Percentiles rank a stretch among this genome's conserved stretches.
phyloP scores from a whole-genome alignment of 1,140 invertebrate species.

The Lepidurus apus region DNA sequence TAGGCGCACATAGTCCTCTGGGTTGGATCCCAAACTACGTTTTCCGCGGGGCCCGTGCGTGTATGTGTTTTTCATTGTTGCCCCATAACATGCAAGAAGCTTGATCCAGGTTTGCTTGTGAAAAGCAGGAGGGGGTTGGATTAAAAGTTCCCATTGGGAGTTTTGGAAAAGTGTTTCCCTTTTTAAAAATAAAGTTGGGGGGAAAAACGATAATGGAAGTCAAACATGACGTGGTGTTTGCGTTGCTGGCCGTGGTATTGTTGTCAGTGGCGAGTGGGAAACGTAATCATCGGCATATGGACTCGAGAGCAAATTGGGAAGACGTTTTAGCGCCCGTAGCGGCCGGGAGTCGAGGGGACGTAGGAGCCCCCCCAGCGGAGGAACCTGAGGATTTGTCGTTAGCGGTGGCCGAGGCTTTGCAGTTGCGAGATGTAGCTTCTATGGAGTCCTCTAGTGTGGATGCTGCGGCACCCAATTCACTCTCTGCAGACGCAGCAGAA shows the following conservation, averaged over 20 bases:
- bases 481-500: neutral
- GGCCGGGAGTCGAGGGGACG: neutral
- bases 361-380: neutral
- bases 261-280: constrained; percentile 9
- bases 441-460: neutral
- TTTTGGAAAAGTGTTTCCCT: neutral
- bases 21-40: neutral
- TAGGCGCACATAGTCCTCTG: neutral
- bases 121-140: neutral
- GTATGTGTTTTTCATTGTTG: neutral
- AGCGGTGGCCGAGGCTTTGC: neutral
- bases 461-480: neutral
- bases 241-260: neutral
- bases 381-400: constrained; percentile 6
- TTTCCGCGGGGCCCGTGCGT: neutral
- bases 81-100: neutral
- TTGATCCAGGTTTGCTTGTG: neutral
- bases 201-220: neutral
- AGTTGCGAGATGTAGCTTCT: neutral
- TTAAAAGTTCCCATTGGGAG: neutral
- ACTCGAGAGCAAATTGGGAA: neutral
- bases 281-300: neutral
- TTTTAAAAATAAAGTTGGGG: neutral
- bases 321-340: neutral
- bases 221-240: neutral